Evolutionary conservation across 2,797 vertebrate genomes (phyloP).

Genomic region (Gymnocypris eckloni): DNA sequence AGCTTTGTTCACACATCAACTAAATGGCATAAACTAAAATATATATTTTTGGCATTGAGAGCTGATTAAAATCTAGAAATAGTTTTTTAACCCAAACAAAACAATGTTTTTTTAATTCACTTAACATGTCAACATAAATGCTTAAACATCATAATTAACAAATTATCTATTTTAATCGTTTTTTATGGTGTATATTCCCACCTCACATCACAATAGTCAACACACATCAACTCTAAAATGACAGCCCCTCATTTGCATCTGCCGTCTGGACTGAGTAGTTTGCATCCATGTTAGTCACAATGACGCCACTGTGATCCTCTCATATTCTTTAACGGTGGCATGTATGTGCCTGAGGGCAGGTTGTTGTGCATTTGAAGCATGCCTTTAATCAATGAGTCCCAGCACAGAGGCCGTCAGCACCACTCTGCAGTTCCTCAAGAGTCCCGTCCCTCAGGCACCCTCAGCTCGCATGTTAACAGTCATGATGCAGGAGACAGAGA

Average conservation of each 20-base stretch:
- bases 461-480: constrained; percentile 49
- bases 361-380: constrained; percentile 41
- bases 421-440: constrained; percentile 58
- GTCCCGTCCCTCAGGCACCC: constrained; percentile 52
- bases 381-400: constrained; percentile 60
- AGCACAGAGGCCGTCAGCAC: constrained; percentile 49
- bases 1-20: background rate
- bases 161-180: background rate
- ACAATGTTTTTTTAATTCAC: background rate
- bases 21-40: background rate
- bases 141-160: constrained; percentile 7
- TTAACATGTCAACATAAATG: background rate
- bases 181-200: background rate
- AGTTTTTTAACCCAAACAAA: background rate
- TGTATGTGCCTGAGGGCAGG: constrained; percentile 52
- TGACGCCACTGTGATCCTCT: constrained; percentile 39
- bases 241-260: constrained; percentile 42
- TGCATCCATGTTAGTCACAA: constrained; percentile 32
- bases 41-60: background rate
- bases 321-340: constrained; percentile 40
- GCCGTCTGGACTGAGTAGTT: constrained; percentile 14
- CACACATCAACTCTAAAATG: background rate
- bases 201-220: constrained; percentile 12
- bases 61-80: background rate
- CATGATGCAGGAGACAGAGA: constrained; percentile 42